phyloP scores from a whole-genome alignment of 2,113 vertebrate genomes.

The Anhinga rufa region DNA sequence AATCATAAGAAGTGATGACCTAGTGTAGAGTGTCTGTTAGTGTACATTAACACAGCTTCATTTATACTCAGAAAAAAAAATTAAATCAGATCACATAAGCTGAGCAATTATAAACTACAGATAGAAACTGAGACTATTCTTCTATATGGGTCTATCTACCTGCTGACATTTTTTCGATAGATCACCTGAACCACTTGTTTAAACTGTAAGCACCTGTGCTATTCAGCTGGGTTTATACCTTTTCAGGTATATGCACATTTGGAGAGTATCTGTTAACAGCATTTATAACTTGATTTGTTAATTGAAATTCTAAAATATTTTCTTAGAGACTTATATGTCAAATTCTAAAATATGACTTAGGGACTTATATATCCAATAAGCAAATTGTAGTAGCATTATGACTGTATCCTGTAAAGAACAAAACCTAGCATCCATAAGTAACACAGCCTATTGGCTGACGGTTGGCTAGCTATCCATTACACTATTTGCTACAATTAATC shows the following conservation, averaged over 20 bases:
- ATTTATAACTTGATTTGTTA: neutral
- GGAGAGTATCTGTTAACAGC: neutral
- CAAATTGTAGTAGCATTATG: neutral
- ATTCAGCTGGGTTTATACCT: neutral
- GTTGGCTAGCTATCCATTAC: neutral
- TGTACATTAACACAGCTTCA: neutral
- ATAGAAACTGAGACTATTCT: neutral
- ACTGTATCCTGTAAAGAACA: neutral
- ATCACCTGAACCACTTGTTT: neutral
- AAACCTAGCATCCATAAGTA: neutral
- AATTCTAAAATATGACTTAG: neutral
- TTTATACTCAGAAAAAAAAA: neutral
- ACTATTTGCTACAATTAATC: neutral
- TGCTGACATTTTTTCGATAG: neutral
- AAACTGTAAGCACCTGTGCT: neutral
- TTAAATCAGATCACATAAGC: neutral
- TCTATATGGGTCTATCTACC: neutral
- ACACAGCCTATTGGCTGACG: neutral
- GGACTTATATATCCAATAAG: neutral
- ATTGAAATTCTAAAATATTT: neutral
- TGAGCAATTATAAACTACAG: neutral
- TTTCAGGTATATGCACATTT: neutral
- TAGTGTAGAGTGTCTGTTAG: neutral
- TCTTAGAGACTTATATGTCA: neutral
- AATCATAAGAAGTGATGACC: neutral